Base-by-base conservation (phyloP, 1,140 invertebrate genomes). In the Paracyclopina nana region DNA sequence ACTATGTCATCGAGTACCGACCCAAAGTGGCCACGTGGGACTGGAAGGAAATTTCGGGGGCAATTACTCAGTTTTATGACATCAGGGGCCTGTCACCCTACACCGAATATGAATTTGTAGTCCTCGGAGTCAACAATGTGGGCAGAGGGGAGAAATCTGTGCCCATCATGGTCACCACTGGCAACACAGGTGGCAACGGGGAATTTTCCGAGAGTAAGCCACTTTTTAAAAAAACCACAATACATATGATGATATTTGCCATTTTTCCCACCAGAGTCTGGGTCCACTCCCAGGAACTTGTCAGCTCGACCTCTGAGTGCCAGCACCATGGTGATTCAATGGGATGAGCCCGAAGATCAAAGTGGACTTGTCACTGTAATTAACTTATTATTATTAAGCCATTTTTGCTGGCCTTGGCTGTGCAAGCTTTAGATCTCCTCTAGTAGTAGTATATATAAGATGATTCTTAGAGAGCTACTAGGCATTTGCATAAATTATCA, bases 1-100 rank as follows among this genome's bases (percentile, higher is more conserved):
- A 92, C 61, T 95, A 92, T 68, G 83, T 90, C 31, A 86, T 95
- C 54, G 83, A 90, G 61, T 92, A 91, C 68, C 94, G 91, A 63
- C 84, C 85, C 2, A 87, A 85, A 67, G 79, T 81, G 61, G 60
- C 65, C n/a, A 53, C 55, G 24, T 24, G 57, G 24, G 57, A 58
- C 50, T 58, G 55, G 46, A 52, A 56, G 56, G 86, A 92, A 63
- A 87, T 92, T 58, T 82, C 78, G 25, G 86, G 86, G 25, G 83
- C 94, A 55, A 84, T 83, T 54, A 84, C 83, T 20, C 82, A 82
- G 70, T 86, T 85, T 66, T 90, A 91, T 66, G 80, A 82, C 25
- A 80, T 95, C 25, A 73, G 80, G 41, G 79, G 78, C 55, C 70
- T 95, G 6, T 85, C 81, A 48, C 85, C 90, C 1, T 92, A 88